A percentile compares a stretch with the other conserved stretches of the same genome.
These are phyloP conservation scores for Lepidocyrtoides sp. DNA, from an alignment of 2,888 invertebrate species.

Conservation along the genomic window DNA sequence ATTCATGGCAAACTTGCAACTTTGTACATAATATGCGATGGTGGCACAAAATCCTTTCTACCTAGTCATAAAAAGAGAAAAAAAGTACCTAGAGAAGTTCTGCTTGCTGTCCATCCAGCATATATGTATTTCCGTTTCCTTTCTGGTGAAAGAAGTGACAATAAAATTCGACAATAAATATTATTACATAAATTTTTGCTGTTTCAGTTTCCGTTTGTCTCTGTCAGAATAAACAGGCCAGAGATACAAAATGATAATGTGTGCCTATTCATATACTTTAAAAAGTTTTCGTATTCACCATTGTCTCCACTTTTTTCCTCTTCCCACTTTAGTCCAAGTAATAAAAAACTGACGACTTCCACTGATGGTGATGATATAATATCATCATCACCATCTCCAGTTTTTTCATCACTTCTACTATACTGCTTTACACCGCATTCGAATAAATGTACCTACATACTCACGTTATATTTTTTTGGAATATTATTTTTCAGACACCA, in stretches of 20 bases:
- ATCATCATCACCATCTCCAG: not conserved
- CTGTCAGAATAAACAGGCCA: constrained; percentile 14
- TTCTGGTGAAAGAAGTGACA: constrained; percentile 15
- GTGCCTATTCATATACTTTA: constrained; percentile 31
- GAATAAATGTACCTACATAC: too few relatives aligned
- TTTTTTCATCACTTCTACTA: not conserved
- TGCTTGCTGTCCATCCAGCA: constrained; percentile 3
- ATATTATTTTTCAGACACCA: too few relatives aligned
- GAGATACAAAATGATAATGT: not conserved
- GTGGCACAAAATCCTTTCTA: not conserved
- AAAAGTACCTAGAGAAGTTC: constrained; percentile 4
- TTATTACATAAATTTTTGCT: constrained; percentile 48
- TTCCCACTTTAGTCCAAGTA: constrained; percentile 6
- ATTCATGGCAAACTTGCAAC: not conserved
- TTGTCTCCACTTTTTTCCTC: constrained; percentile 30
- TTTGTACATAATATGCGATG: not conserved
- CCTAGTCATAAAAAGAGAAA: not conserved
- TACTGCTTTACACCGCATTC: not conserved
- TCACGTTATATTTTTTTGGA: too few relatives aligned
- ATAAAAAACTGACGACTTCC: constrained; percentile 55
- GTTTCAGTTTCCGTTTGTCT: constrained; percentile 22
- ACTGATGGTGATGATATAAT: constrained; percentile 39
- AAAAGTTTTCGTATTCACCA: constrained; percentile 5
- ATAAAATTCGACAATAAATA: constrained; percentile 29
- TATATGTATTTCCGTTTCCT: not conserved